phyloP scores from a whole-genome alignment of 1,140 invertebrate genomes.

The Drosophila suzukii region DNA sequence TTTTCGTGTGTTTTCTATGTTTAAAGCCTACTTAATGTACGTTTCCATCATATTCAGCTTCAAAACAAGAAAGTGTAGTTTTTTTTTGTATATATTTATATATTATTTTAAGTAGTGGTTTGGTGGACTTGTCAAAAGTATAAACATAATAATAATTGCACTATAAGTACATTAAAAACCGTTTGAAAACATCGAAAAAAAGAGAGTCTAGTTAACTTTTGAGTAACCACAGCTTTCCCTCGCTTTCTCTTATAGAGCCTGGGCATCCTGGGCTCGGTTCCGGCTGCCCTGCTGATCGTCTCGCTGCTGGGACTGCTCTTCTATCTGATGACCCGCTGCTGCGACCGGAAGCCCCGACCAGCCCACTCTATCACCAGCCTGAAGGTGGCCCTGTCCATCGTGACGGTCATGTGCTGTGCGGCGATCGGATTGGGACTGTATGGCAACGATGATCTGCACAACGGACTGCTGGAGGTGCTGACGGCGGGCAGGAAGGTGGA shows the following conservation, averaged over 20 bases:
- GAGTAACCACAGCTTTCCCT: neutral
- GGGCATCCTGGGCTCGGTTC: constrained; percentile 95
- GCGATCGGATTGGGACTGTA: constrained; percentile 87
- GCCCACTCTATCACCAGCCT: constrained; percentile 93
- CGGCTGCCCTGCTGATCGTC: constrained; percentile 94
- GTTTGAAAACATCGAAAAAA: too few relatives aligned
- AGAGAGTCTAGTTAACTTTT: too few relatives aligned
- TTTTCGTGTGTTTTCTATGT: too few relatives aligned
- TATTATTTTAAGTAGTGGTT: too few relatives aligned
- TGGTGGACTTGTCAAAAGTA: too few relatives aligned
- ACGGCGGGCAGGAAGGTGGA: constrained; percentile 92
- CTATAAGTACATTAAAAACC: too few relatives aligned
- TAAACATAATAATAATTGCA: too few relatives aligned
- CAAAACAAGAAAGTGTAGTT: too few relatives aligned
- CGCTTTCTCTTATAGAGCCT: constrained; percentile 88
- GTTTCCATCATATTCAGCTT: too few relatives aligned
- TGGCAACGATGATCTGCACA: constrained; percentile 97
- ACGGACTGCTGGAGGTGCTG: constrained; percentile 92
- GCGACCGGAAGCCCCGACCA: constrained; percentile 94
- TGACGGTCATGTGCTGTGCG: constrained; percentile 93
- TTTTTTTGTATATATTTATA: too few relatives aligned
- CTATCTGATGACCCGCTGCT: constrained; percentile 96
- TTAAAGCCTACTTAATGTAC: too few relatives aligned
- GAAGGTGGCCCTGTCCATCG: constrained; percentile 92
- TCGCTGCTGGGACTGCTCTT: constrained; percentile 94